phyloP scores from a whole-genome alignment of 64 coral and sea anemone species.

The Montipora efflorescens region DNA sequence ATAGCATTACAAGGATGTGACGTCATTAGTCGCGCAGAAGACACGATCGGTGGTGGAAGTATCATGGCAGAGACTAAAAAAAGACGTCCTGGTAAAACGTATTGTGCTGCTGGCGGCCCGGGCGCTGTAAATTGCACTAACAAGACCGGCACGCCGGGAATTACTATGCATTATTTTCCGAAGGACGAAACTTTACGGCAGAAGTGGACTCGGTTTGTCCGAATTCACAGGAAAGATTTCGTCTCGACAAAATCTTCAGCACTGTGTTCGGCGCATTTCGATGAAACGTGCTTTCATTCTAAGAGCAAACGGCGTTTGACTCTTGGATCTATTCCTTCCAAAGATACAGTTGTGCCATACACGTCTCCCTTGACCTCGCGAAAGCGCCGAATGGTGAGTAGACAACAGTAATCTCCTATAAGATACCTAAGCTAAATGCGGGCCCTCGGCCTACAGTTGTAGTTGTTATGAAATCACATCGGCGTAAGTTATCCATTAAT shows the following conservation, averaged over 20 bases:
- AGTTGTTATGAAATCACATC: too few relatives aligned
- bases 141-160: background rate
- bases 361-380: too few relatives aligned
- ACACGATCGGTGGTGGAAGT: slow-evolving; percentile 26
- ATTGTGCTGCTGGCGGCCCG: slow-evolving; percentile 49
- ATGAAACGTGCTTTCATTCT: background rate
- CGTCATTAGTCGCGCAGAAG: background rate
- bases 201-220: slow-evolving; percentile 29
- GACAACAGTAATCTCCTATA: too few relatives aligned
- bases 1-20: slow-evolving; percentile 63
- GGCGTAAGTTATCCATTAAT: too few relatives aligned
- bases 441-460: too few relatives aligned
- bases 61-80: too few relatives aligned
- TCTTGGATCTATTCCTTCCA: too few relatives aligned
- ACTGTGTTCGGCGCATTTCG: background rate
- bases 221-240: slow-evolving; percentile 9
- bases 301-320: too few relatives aligned
- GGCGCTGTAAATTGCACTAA: slow-evolving; percentile 38
- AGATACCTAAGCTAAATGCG: too few relatives aligned
- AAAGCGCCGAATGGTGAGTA: too few relatives aligned
- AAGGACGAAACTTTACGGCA: slow-evolving; percentile 10
- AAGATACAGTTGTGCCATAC: too few relatives aligned
- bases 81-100: background rate
- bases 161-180: slow-evolving; percentile 63
- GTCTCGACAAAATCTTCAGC: background rate